Evolutionary conservation across 1,140 invertebrate genomes (phyloP).

Genomic region (Temnothorax nylanderi): DNA sequence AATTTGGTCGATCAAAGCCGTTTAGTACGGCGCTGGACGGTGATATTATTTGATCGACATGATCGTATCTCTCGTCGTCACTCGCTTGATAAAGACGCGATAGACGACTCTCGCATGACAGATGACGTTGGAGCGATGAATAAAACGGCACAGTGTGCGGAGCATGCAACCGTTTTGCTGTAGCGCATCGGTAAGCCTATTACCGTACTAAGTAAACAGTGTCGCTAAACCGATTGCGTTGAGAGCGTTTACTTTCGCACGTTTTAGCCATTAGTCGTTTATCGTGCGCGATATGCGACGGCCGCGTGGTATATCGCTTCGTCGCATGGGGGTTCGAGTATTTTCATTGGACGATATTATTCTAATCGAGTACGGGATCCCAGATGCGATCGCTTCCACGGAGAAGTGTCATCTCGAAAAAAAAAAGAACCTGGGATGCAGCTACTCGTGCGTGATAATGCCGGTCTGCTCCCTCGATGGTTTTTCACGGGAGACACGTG

Average conservation of each 20-base stretch:
- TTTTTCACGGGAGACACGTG: slow-evolving; percentile 38
- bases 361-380: neutral
- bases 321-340: slow-evolving; percentile 33
- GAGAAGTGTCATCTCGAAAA: neutral
- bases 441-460: slow-evolving; percentile 54
- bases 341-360: slow-evolving; percentile 52
- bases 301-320: neutral
- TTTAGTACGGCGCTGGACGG: slow-evolving; percentile 22
- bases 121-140: slow-evolving; percentile 17
- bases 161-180: slow-evolving; percentile 38
- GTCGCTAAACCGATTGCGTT: slow-evolving; percentile 72
- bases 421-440: slow-evolving; percentile 33
- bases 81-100: slow-evolving; percentile 33
- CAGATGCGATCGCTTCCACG: slow-evolving; percentile 61
- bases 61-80: neutral
- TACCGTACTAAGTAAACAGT: slow-evolving; percentile 71
- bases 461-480: slow-evolving; percentile 39
- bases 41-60: slow-evolving; percentile 29
- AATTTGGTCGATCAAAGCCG: slow-evolving; percentile 51
- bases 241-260: slow-evolving; percentile 76
- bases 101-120: slow-evolving; percentile 7
- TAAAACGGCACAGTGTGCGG: slow-evolving; percentile 1
- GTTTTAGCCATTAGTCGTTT: slow-evolving; percentile 74
- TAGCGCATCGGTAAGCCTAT: slow-evolving; percentile 68
- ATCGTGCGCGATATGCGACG: neutral